A percentile compares a stretch with the other conserved stretches of the same genome.
These are phyloP conservation scores for Neodiprion lecontei DNA, from an alignment of 1,140 invertebrate genomes.

Conservation along the genomic window DNA sequence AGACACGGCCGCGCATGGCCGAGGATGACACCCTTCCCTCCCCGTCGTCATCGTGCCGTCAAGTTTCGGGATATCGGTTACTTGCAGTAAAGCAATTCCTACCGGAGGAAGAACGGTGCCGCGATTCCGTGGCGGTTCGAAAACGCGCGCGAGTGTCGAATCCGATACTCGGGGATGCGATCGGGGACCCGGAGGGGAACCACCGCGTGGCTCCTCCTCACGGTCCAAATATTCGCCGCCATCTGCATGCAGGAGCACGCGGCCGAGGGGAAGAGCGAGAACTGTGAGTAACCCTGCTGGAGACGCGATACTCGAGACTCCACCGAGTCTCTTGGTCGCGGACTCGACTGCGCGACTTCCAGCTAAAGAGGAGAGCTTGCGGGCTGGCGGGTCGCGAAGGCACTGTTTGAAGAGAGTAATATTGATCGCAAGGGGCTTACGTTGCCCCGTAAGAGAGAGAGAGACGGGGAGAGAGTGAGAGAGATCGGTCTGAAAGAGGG, in stretches of 20 bases:
- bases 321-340: too few relatives aligned
- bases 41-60: too few relatives aligned
- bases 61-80: too few relatives aligned
- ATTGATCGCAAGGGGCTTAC: conserved; percentile 29
- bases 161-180: too few relatives aligned
- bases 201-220: background rate
- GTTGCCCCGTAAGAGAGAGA: conserved; percentile 18
- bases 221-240: background rate
- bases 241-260: background rate
- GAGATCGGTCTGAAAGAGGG: background rate
- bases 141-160: too few relatives aligned
- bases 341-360: too few relatives aligned
- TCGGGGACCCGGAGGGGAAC: background rate
- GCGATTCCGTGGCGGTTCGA: too few relatives aligned
- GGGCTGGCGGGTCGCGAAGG: background rate
- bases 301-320: background rate
- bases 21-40: too few relatives aligned
- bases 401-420: conserved; percentile 22
- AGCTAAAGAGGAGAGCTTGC: too few relatives aligned
- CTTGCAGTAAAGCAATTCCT: too few relatives aligned
- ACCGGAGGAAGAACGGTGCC: too few relatives aligned
- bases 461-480: conserved; percentile 16
- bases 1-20: background rate
- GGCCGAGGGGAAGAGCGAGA: background rate
- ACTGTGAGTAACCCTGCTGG: background rate